A percentile compares a stretch with the other conserved stretches of the same genome.
Conservation (phyloP, 2,797 vertebrate species). For the Cetoscarus ocellatus region DNA sequence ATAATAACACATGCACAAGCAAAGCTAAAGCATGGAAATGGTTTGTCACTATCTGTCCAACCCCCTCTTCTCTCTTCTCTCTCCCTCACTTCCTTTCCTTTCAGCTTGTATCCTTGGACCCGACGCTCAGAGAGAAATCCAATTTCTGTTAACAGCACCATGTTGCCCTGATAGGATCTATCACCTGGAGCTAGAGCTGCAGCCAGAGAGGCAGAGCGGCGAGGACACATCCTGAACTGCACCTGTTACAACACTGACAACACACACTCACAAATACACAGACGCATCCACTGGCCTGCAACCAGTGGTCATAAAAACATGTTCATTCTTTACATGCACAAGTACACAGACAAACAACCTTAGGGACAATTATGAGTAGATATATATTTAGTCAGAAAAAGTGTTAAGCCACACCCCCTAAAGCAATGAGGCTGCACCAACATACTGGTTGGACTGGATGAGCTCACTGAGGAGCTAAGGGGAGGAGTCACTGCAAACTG, state of each 20-base stretch:
- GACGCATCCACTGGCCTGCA: background rate
- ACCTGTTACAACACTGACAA: slow-evolving; percentile 45
- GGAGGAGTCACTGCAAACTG: no score
- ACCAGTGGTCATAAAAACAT: slow-evolving; percentile 2
- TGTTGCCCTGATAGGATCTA: slow-evolving; percentile 80
- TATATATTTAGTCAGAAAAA: no score
- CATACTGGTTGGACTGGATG: no score
- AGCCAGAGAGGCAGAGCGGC: slow-evolving; percentile 54
- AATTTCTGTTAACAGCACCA: slow-evolving; percentile 79
- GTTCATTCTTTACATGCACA: background rate
- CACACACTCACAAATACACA: slow-evolving; percentile 1
- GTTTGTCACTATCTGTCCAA: slow-evolving; percentile 48
- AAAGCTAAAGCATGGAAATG: slow-evolving; percentile 51
- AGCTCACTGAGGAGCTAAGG: no score
- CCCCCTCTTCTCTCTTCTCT: slow-evolving; percentile 6
- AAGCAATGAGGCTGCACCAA: no score
- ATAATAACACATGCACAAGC: slow-evolving; percentile 26
- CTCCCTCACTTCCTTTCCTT: slow-evolving; percentile 28
- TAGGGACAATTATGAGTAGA: no score
- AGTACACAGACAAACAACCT: background rate
- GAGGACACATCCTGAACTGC: slow-evolving; percentile 57
- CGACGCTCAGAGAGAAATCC: slow-evolving; percentile 76
- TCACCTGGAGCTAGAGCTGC: slow-evolving; percentile 71
- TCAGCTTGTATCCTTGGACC: slow-evolving; percentile 52
- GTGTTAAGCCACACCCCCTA: no score